Evolutionary conservation across 2,113 vertebrate species (phyloP), one percentile per base, ranked within the genome.

Genomic region (Sander lucioperca): DNA sequence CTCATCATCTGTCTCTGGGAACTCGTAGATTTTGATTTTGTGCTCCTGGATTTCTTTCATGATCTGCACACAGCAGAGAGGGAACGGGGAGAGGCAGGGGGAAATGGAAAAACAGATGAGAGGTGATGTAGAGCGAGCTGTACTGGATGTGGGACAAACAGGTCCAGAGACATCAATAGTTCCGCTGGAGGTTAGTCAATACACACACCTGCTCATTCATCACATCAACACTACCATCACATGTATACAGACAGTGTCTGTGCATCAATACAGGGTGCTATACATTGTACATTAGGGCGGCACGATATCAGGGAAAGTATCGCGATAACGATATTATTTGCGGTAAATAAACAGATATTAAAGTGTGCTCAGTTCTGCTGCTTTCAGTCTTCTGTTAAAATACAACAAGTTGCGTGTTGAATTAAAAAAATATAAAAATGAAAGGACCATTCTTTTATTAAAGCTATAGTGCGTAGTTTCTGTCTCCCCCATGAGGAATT

Each of bases 1-100:
- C 93, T 99, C 98, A 82, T 98, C 97, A 77, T 98, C 97, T 1
- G 96, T 98, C 91, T 99, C 97, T 23, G 97, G 97, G 90, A 99
- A 99, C 92, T 99, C 97, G 77, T 99, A 99, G 94, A 98, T 97
- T 95, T 97, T 98, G 89, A 99, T 99, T 97, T 98, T 98, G 90
- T 99, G 97, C 87, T 99, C 97, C 90, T 97, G 97, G 83, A 99
- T 98, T 95, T 99, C 98, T 95, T 97, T 96, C 97, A 99, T 99
- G 93, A 99, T 98, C 97, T 99, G 91, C 50, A 93, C 87, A 36
- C 33, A 61, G 58, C 12, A 33, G 10, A 85, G 33, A 25, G 47
- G 25, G 27, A 47, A 51, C 2, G 14, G 21, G 3, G 23, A 33
- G 10, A 64, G 27, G 18, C 43, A 48, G 19, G 4, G 21, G 9